Conservation (phyloP, 2,113 vertebrate genomes). For the Pipra filicauda region DNA sequence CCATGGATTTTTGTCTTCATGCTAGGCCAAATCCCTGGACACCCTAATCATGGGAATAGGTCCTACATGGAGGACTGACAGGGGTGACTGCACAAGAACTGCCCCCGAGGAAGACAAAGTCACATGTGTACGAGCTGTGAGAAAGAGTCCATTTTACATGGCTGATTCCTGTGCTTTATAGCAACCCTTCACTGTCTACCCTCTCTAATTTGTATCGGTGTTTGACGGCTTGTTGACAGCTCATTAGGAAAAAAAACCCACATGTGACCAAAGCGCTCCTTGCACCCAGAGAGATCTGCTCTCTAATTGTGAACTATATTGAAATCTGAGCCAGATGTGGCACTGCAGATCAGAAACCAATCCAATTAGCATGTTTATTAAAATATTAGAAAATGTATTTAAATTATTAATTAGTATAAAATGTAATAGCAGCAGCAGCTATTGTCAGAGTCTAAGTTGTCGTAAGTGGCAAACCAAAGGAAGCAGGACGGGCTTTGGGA, state of each 20-base stretch:
- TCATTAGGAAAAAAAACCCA: conserved; percentile 16
- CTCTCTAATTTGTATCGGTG: background rate
- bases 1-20: background rate
- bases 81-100: background rate
- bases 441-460: background rate
- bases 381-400: background rate
- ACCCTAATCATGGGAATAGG: background rate
- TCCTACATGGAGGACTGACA: background rate
- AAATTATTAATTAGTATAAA: background rate
- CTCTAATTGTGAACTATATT: background rate
- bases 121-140: background rate
- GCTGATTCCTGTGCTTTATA: background rate
- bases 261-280: background rate
- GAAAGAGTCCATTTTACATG: background rate
- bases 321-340: background rate
- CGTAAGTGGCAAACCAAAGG: background rate
- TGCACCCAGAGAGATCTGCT: background rate
- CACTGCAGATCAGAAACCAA: background rate
- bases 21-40: background rate
- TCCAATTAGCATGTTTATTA: conserved; percentile 2
- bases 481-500: background rate
- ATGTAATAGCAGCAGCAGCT: background rate
- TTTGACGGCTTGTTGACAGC: conserved; percentile 56
- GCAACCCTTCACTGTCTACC: background rate
- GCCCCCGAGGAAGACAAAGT: background rate